phyloP scores from a whole-genome alignment of 2,888 invertebrate species.

The Tetrapedia diversipes region DNA sequence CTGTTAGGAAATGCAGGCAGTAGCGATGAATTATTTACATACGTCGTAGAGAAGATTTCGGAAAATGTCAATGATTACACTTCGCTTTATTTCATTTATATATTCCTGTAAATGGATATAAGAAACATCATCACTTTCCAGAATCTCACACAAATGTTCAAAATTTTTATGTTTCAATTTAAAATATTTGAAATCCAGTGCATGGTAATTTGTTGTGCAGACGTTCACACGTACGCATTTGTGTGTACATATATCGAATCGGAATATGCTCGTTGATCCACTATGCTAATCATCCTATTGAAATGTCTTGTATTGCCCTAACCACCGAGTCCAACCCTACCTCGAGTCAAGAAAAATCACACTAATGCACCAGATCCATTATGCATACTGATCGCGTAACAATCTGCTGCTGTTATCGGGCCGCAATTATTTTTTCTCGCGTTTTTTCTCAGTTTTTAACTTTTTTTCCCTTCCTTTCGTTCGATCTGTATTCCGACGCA shows the following conservation, averaged over 20 bases:
- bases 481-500: neutral
- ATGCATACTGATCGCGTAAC: slow-evolving; percentile 39
- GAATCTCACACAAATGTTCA: no score
- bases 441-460: neutral
- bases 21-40: no score
- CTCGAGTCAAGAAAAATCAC: slow-evolving; percentile 22
- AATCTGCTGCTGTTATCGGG: slow-evolving; percentile 4
- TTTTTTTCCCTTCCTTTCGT: neutral
- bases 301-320: slow-evolving; percentile 60
- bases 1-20: no score
- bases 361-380: slow-evolving; percentile 28
- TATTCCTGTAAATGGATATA: no score
- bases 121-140: no score
- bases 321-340: slow-evolving; percentile 12
- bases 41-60: no score
- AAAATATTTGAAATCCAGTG: no score
- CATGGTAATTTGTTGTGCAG: no score
- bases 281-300: slow-evolving; percentile 71
- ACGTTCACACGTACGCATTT: neutral
- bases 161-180: no score
- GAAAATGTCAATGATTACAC: no score
- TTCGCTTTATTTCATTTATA: no score
- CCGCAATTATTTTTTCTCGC: neutral
- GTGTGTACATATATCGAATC: neutral
- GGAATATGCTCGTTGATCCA: slow-evolving; percentile 30